Percentiles rank a stretch among this genome's conserved stretches.
Evolutionary conservation across 2,888 invertebrate species (phyloP).

Genomic region (Sthenelais limicola): DNA sequence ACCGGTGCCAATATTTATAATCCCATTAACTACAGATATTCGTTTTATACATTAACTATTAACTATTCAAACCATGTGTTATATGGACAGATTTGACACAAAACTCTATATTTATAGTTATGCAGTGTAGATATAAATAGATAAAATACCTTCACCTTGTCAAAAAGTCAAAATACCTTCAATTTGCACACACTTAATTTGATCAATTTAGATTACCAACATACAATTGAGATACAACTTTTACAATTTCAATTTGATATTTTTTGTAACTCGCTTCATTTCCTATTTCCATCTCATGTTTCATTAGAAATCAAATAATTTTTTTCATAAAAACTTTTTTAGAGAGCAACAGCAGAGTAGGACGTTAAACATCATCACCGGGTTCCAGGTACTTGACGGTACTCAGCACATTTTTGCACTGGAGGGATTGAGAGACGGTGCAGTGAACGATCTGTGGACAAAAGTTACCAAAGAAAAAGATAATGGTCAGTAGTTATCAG

Average conservation of each 20-base stretch:
- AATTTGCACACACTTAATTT: too few relatives aligned
- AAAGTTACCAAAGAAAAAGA: slow-evolving; percentile 62
- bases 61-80: too few relatives aligned
- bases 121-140: too few relatives aligned
- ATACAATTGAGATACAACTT: not conserved
- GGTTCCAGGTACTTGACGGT: slow-evolving; percentile 70
- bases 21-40: too few relatives aligned
- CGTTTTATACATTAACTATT: too few relatives aligned
- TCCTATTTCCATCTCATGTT: not conserved
- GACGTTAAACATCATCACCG: slow-evolving; percentile 68
- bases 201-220: too few relatives aligned
- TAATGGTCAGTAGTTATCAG: slow-evolving; percentile 61
- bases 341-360: slow-evolving; percentile 67
- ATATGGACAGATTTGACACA: too few relatives aligned
- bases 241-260: not conserved
- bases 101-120: too few relatives aligned
- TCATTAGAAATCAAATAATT: not conserved
- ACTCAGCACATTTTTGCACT: slow-evolving; percentile 67
- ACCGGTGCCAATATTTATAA: too few relatives aligned
- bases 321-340: slow-evolving; percentile 30
- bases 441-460: slow-evolving; percentile 64
- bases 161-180: too few relatives aligned
- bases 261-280: not conserved
- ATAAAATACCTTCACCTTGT: too few relatives aligned
- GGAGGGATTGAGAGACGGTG: slow-evolving; percentile 67